Conservation (phyloP, 2,113 vertebrate genomes). For the Periophthalmodon schlosseri region DNA sequence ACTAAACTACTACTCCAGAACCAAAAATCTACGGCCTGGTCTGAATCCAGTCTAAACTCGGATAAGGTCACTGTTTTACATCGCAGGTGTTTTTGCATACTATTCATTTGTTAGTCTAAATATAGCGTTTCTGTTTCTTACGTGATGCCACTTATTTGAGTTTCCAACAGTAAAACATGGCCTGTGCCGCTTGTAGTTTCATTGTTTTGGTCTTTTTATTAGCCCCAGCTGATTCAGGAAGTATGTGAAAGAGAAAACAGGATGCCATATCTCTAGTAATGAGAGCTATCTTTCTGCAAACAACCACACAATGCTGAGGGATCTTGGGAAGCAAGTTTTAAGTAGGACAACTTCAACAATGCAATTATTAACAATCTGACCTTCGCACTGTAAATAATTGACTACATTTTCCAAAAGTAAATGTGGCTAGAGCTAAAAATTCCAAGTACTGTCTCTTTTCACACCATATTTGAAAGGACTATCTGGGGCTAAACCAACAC, state of each 20-base stretch:
- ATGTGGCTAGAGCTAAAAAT: constrained; percentile 7
- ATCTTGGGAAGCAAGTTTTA: constrained; percentile 11
- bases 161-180: neutral
- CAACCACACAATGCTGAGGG: constrained; percentile 49
- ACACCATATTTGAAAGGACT: no score
- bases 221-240: constrained; percentile 65
- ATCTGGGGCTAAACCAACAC: no score
- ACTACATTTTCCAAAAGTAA: constrained; percentile 18
- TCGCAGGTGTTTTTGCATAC: no score
- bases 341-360: neutral
- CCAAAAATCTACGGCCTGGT: no score
- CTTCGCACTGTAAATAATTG: constrained; percentile 42
- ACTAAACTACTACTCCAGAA: no score
- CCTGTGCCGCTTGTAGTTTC: neutral
- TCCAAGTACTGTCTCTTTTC: neutral
- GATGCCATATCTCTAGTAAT: constrained; percentile 70
- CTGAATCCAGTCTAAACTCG: no score
- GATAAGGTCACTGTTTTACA: no score
- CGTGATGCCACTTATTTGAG: neutral
- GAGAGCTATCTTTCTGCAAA: constrained; percentile 67
- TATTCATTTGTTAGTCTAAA: neutral
- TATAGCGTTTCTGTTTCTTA: neutral
- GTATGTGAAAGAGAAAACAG: constrained; percentile 42
- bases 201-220: constrained; percentile 34
- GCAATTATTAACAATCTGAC: constrained; percentile 20